Evolutionary conservation across 2,888 invertebrate genomes (phyloP).

Genomic region (Heliconius cydno): DNA sequence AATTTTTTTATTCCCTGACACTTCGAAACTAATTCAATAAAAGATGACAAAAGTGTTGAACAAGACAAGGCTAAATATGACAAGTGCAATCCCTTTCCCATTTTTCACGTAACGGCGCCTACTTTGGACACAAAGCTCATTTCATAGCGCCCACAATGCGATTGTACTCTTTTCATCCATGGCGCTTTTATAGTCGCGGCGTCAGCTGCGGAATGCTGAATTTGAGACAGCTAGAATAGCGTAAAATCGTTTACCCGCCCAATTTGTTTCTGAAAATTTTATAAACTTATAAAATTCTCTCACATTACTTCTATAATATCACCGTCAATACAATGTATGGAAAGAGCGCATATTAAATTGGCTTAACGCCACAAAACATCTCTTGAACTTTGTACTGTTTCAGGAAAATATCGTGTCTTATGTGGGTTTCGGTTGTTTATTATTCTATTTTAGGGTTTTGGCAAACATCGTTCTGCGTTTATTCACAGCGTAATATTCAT

Average conservation of each 20-base stretch:
- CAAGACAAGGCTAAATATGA: slow-evolving; percentile 61
- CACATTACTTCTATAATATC: slow-evolving; percentile 25
- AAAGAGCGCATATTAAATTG: slow-evolving; percentile 57
- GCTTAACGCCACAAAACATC: slow-evolving; percentile 70
- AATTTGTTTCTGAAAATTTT: slow-evolving; percentile 29
- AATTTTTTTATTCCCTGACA: not conserved
- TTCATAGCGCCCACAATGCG: slow-evolving; percentile 79
- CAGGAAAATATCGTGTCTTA: slow-evolving; percentile 71
- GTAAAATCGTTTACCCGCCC: slow-evolving; percentile 28
- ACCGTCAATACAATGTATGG: slow-evolving; percentile 46
- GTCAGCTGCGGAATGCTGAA: slow-evolving; percentile 75
- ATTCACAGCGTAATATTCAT: slow-evolving; percentile 45
- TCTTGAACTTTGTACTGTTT: slow-evolving; percentile 79
- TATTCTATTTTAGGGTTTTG: slow-evolving; percentile 71
- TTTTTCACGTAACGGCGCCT: slow-evolving; percentile 78
- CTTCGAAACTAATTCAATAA: slow-evolving; percentile 22
- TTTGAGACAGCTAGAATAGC: slow-evolving; percentile 70
- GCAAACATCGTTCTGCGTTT: slow-evolving; percentile 54
- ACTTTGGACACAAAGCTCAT: slow-evolving; percentile 75
- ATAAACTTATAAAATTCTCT: slow-evolving; percentile 17
- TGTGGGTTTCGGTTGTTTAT: slow-evolving; percentile 70
- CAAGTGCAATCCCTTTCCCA: slow-evolving; percentile 78
- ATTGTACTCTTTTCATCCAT: slow-evolving; percentile 80
- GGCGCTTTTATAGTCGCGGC: slow-evolving; percentile 73
- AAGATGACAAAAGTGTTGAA: slow-evolving; percentile 23